Evolutionary conservation across 2,888 invertebrate species (phyloP).

Genomic region (Apamea anceps): DNA sequence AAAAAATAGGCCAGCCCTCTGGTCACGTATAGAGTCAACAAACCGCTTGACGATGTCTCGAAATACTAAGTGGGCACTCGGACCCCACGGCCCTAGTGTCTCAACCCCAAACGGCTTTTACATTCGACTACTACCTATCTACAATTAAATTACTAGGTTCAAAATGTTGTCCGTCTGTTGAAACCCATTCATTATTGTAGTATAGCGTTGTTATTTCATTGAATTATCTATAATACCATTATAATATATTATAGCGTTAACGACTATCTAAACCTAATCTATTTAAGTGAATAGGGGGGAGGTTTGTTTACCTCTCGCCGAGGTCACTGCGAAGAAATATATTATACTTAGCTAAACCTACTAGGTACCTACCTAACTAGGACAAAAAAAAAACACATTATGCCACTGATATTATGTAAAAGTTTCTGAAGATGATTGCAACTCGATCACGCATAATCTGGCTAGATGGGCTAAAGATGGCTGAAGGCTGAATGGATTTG

Average conservation of each 20-base stretch:
- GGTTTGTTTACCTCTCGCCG: conserved; percentile 42
- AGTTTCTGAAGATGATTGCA: neutral
- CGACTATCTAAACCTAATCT: conserved; percentile 39
- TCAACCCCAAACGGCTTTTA: too few relatives aligned
- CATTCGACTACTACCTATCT: neutral
- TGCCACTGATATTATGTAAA: neutral
- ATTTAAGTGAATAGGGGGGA: conserved; percentile 39
- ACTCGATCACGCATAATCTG: neutral
- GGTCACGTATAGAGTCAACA: too few relatives aligned
- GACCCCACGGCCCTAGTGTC: too few relatives aligned
- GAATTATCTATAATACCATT: conserved; percentile 9
- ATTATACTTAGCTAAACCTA: neutral
- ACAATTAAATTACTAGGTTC: neutral
- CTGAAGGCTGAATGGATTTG: neutral
- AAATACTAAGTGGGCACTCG: too few relatives aligned
- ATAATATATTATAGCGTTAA: conserved; percentile 24
- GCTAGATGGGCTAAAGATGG: too few relatives aligned
- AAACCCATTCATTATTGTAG: neutral
- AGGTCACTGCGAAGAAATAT: conserved; percentile 32
- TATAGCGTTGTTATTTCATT: neutral
- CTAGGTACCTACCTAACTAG: neutral
- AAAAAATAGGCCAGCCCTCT: too few relatives aligned
- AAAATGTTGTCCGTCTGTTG: neutral
- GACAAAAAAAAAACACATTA: neutral
- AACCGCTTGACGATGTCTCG: too few relatives aligned